Evolutionary conservation across 2,888 invertebrate species (phyloP), one percentile per base, ranked within the genome.

Genomic region (Tinea pellionella): DNA sequence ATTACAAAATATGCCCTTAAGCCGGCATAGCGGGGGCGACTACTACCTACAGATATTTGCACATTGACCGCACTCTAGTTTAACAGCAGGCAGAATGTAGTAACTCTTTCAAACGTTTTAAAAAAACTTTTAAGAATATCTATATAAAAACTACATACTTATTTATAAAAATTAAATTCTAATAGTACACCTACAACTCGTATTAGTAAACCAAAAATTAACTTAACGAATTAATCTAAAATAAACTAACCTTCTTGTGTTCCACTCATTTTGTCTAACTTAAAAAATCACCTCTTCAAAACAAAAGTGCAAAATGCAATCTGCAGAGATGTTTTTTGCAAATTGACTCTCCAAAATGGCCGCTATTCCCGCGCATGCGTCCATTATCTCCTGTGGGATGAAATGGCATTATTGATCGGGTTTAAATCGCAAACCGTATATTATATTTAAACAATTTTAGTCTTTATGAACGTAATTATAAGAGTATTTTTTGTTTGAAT

Each of bases 361-460:
- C 9, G n/a, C 13, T 4, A 1, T 57, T 32, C 47, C 47, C 32
- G 57, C 57, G 32, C 57, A 57, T 32, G 57, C 57, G 57, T 32
- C 13, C 3, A 13, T 18, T 16, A 47, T 12, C 57, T 57, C 57
- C 57, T 57, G 57, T 32, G 57, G 57, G 57, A 57, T 57, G 16
- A 32, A 57, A 55, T 12, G 32, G 24, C 47, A 24, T 7, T 57
- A 57, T 57, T 57, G 57, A 57, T 57, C 57, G n/a, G 7, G 1
- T 37, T 9, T 37, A 9, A 9, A 12, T 37, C 37, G 24, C 13
- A 55, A 2, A 3, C 2, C 16, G 15, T 47, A n/a, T 42, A 42
- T 13, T 4, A 2, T 42, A 8, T 42, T n/a, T 12, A 47, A 47
- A 15, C 16, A 8, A 18, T 47, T 47, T 47, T 6, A 8, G 13